These are phyloP conservation scores for Pterophyllum scalare DNA, from an alignment of 2,113 vertebrate genomes.

Conservation along the genomic window DNA sequence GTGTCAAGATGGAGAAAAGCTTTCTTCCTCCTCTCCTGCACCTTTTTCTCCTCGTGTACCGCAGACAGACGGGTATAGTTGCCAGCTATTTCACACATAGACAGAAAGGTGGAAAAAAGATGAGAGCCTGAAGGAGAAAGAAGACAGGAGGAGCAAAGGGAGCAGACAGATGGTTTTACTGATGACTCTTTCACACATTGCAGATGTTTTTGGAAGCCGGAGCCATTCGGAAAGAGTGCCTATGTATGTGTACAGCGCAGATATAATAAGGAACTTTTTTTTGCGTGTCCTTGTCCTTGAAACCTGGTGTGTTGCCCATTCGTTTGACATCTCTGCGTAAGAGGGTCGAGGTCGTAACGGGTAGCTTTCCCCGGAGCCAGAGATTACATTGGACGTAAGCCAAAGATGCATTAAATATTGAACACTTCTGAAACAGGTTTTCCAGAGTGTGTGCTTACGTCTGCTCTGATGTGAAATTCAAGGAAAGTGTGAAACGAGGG, in stretches of 20 bases:
- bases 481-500: not conserved
- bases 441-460: not conserved
- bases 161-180: slow-evolving; percentile 23
- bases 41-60: not conserved
- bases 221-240: not conserved
- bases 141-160: not conserved
- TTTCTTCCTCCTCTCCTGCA: not conserved
- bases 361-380: slow-evolving; percentile 27
- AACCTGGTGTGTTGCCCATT: slow-evolving; percentile 41
- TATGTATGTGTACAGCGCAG: not conserved
- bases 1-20: slow-evolving; percentile 14
- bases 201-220: not conserved
- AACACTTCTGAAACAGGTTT: slow-evolving; percentile 38
- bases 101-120: slow-evolving; percentile 16
- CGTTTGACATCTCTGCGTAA: slow-evolving; percentile 13
- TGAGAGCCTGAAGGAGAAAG: slow-evolving; percentile 27
- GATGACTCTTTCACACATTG: slow-evolving; percentile 20
- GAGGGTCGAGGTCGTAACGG: not conserved
- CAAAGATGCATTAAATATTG: slow-evolving; percentile 62
- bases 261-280: not conserved
- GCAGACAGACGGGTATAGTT: not conserved
- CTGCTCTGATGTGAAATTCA: not conserved
- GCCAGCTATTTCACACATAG: slow-evolving; percentile 25
- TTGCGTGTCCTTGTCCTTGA: slow-evolving; percentile 40
- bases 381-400: slow-evolving; percentile 58